These are phyloP conservation scores for Opisthocomus hoazin DNA, from an alignment of 2,113 vertebrate species.

Conservation along the genomic window DNA sequence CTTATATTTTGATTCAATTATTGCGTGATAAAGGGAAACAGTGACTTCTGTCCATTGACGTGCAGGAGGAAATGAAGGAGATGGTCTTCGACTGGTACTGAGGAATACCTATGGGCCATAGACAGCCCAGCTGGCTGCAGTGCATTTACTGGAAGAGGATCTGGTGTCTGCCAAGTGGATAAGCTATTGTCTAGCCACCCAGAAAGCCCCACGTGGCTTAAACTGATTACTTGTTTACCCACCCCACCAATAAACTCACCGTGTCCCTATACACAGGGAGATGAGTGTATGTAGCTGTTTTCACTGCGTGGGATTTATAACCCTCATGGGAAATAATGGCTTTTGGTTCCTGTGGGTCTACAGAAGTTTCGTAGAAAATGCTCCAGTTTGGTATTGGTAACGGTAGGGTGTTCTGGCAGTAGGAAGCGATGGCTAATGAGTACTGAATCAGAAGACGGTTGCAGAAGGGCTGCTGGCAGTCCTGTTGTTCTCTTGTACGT, in stretches of 20 bases:
- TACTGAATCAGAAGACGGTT: background rate
- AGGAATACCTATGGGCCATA: background rate
- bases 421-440: background rate
- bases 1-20: background rate
- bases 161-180: background rate
- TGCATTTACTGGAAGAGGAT: background rate
- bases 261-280: background rate
- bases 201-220: background rate
- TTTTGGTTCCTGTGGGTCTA: background rate
- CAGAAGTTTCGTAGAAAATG: background rate
- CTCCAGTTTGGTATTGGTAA: background rate
- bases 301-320: background rate
- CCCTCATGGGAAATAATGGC: background rate
- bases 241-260: background rate
- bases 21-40: background rate
- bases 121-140: background rate
- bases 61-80: background rate
- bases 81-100: background rate
- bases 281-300: background rate
- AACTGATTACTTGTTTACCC: background rate
- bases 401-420: background rate
- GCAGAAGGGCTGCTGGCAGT: background rate
- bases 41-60: background rate
- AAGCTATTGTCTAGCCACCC: background rate
- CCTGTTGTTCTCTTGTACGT: accelerated